These are phyloP conservation scores for Pollimyrus isidori DNA, from an alignment of 2,113 vertebrate genomes.

Conservation along the genomic window DNA sequence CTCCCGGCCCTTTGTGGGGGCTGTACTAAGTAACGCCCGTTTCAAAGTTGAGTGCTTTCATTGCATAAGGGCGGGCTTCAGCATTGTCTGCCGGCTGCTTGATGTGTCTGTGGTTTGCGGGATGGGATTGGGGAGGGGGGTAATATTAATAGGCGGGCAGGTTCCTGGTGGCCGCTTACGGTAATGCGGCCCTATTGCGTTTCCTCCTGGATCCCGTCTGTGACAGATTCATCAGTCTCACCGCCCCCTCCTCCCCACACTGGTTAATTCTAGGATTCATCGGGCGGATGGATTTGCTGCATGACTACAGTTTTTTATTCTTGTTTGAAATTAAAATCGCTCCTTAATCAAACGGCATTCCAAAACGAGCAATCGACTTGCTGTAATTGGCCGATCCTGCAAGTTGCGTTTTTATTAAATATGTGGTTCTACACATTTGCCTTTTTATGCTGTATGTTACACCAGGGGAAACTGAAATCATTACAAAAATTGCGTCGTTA, in stretches of 20 bases:
- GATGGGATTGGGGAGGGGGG: neutral
- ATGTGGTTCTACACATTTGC: conserved; percentile 27
- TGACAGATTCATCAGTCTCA: conserved; percentile 31
- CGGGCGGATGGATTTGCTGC: conserved; percentile 17
- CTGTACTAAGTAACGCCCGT: conserved; percentile 22
- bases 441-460: conserved; percentile 46
- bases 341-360: conserved; percentile 30
- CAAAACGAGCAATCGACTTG: conserved; percentile 22
- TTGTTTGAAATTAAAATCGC: conserved; percentile 30
- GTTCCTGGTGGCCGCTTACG: conserved; percentile 33
- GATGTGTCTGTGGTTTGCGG: conserved; percentile 19
- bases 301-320: conserved; percentile 11
- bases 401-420: conserved; percentile 26
- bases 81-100: conserved; percentile 24
- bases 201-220: conserved; percentile 27
- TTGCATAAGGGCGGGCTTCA: conserved; percentile 28
- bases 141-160: conserved; percentile 34
- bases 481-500: conserved; percentile 47
- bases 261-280: conserved; percentile 11
- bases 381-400: conserved; percentile 30
- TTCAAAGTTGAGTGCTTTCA: conserved; percentile 25
- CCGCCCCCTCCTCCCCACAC: neutral
- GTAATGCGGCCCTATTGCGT: conserved; percentile 34
- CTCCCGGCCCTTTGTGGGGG: neutral
- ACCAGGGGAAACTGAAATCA: conserved; percentile 40